Percentiles rank a stretch among this genome's conserved stretches.
Evolutionary conservation across 2,888 invertebrate genomes (phyloP).

Genomic region (Hirtodrosophila confusa): DNA sequence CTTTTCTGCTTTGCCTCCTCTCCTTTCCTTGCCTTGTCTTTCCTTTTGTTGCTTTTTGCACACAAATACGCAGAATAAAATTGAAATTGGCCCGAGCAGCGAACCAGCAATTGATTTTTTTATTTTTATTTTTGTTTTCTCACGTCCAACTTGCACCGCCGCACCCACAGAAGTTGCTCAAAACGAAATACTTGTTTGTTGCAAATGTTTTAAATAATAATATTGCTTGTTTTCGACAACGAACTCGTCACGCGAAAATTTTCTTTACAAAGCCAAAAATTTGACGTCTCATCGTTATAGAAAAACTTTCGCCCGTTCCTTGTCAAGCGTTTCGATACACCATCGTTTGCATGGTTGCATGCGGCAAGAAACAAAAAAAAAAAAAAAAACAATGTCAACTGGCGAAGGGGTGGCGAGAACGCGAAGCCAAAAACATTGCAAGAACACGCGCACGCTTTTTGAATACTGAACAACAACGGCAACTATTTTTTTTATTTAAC

Average conservation of each 20-base stretch:
- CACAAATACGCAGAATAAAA: conserved; percentile 69
- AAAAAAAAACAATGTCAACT: conserved; percentile 26
- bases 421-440: conserved; percentile 40
- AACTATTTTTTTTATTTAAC: conserved; percentile 14
- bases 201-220: conserved; percentile 55
- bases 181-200: conserved; percentile 39
- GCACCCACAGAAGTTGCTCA: conserved; percentile 52
- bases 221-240: conserved; percentile 63
- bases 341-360: conserved; percentile 58
- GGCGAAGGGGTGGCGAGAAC: conserved; percentile 19
- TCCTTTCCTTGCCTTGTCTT: conserved; percentile 42
- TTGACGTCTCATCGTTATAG: conserved; percentile 80
- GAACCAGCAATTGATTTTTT: conserved; percentile 66
- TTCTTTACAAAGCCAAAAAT: conserved; percentile 67
- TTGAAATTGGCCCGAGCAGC: conserved; percentile 54
- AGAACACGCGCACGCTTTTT: conserved; percentile 57
- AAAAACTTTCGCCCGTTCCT: conserved; percentile 77
- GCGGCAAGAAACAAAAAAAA: conserved; percentile 33
- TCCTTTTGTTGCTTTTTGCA: conserved; percentile 59
- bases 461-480: conserved; percentile 40
- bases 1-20: conserved; percentile 52
- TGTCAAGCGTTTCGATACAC: conserved; percentile 66
- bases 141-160: conserved; percentile 60
- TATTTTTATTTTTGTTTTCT: conserved; percentile 38
- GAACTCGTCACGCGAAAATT: conserved; percentile 68